Evolutionary conservation across 2,113 vertebrate genomes (phyloP), one percentile per base, ranked within the genome.

Genomic region (Grammomys dolichurus): DNA sequence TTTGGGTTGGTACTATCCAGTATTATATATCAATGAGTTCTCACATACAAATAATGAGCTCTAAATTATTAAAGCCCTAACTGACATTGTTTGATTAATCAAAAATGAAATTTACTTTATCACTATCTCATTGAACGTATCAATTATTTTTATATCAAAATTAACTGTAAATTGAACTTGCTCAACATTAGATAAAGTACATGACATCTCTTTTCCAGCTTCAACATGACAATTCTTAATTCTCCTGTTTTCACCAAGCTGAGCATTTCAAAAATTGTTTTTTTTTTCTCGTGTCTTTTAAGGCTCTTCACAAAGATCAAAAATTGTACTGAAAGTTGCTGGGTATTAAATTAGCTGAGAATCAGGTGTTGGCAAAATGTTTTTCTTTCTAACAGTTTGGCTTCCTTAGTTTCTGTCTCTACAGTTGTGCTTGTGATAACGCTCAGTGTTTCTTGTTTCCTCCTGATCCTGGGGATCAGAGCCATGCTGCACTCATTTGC

Each of bases 221-320:
- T 95, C 76, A 93, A 70, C 16, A 51, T 86, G 46, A 69, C 60
- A 33, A 86, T 40, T 86, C 51, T 70, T 95, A 81, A 87, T 90
- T 16, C 12, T 48, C 89, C 12, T 65, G 16, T 58, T 69, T 13
- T 36, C 33, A 70, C 26, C 11, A 76, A 60, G 3, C 63, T 16
- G 10, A 85, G 5, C 31, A 22, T 80, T 65, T 92, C 81, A 80
- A 70, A 95, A 87, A 58, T 85, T 22, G 24, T 76, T 91, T 81
- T 46, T 65, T 28, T 67, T 33, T 14, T 33, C 19, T 89, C 24
- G 0, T 65, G 26, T 80, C 43, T 89, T 78, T 54, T 31, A 70
- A 51, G 12, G 58, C 43, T 51, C n/a, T 69, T 93, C 3, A 14
- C n/a, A 43, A 87, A 91, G 46, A 76, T 82, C 56, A 91, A 72